A percentile compares a stretch with the other conserved stretches of the same genome.
phyloP scores from a whole-genome alignment of 2,888 invertebrate species.

The Didymodactylos carnosus region DNA sequence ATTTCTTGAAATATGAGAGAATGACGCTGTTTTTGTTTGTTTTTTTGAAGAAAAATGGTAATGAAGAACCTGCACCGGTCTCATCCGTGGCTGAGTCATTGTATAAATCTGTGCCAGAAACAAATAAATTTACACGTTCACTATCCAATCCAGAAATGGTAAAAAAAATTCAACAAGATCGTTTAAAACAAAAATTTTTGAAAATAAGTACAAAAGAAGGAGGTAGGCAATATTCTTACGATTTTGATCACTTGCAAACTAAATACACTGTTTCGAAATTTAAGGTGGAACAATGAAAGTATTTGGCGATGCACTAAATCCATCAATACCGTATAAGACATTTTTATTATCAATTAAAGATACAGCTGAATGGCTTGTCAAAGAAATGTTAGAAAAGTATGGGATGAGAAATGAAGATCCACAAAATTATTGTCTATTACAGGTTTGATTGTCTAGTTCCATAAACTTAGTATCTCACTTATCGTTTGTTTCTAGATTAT shows the following conservation, averaged over 20 bases:
- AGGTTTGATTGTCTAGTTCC: conserved; percentile 43
- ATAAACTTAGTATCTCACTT: neutral
- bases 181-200: neutral
- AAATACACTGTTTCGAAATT: neutral
- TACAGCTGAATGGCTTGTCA: conserved; percentile 69
- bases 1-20: too few species aligned
- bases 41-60: too few species aligned
- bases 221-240: neutral
- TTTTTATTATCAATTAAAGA: conserved; percentile 75
- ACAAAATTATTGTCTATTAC: conserved; percentile 72
- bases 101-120: too few species aligned
- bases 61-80: too few species aligned
- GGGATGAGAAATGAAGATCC: conserved; percentile 73
- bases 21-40: too few species aligned
- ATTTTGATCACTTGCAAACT: neutral
- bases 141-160: neutral
- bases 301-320: conserved; percentile 82
- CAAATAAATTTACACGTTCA: neutral
- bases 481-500: neutral
- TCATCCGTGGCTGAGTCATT: too few species aligned
- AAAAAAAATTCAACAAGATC: neutral
- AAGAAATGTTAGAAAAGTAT: conserved; percentile 90
- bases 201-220: neutral
- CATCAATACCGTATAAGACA: conserved; percentile 94
- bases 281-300: conserved; percentile 47